Evolutionary conservation across 2,888 invertebrate species (phyloP).

Genomic region (Balanococcus diminutus): DNA sequence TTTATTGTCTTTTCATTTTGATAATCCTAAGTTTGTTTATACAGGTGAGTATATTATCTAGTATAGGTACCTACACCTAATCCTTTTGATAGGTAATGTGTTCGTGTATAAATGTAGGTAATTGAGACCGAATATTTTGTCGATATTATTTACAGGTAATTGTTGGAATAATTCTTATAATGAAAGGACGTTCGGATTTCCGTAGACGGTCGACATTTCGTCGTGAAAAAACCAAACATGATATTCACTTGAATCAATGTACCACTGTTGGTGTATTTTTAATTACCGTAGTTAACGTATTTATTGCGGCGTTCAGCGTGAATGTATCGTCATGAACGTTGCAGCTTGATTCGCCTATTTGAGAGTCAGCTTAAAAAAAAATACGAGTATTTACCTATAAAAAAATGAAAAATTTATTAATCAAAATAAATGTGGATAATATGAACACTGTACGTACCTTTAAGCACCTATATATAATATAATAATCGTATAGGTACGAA

Average conservation of each 20-base stretch:
- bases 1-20: conserved; percentile 74
- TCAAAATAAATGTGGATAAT: too few species aligned
- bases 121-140: too few species aligned
- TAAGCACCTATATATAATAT: too few species aligned
- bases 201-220: conserved; percentile 81
- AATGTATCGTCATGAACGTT: conserved; percentile 56
- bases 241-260: conserved; percentile 82
- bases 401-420: too few species aligned
- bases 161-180: conserved; percentile 82
- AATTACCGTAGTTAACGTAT: conserved; percentile 85
- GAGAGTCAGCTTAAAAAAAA: too few species aligned
- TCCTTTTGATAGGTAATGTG: too few species aligned
- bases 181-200: conserved; percentile 82
- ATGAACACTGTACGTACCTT: too few species aligned
- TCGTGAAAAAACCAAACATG: conserved; percentile 72
- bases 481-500: too few species aligned
- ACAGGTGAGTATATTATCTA: conserved; percentile 68
- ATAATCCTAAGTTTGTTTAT: conserved; percentile 78
- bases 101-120: not conserved
- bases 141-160: conserved; percentile 66
- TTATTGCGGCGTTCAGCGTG: conserved; percentile 81
- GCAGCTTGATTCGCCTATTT: too few species aligned
- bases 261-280: conserved; percentile 84
- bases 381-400: too few species aligned
- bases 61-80: not conserved